phyloP scores from a whole-genome alignment of 2,888 invertebrate species.

The Strigamia transsilvanica region DNA sequence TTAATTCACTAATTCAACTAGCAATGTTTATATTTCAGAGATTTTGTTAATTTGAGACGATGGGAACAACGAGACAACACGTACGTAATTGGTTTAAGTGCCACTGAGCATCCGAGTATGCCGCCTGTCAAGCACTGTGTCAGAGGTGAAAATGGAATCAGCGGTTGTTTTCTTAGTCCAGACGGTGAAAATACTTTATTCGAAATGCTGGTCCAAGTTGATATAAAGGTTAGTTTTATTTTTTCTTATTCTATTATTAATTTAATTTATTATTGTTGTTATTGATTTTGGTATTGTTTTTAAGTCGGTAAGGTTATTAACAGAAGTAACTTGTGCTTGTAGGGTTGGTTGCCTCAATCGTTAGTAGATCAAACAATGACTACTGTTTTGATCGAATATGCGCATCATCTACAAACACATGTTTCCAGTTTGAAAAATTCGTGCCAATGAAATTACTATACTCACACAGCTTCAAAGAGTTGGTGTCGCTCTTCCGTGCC shows the following conservation, averaged over 20 bases:
- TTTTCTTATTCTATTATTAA: background rate
- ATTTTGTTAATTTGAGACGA: conserved; percentile 41
- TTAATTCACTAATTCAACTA: no score
- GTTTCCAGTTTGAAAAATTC: background rate
- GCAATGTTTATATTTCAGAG: background rate
- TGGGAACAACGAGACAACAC: background rate
- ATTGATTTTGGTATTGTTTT: no score
- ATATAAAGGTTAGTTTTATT: background rate
- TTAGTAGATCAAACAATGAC: conserved; percentile 49
- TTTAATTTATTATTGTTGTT: background rate
- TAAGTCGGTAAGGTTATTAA: background rate
- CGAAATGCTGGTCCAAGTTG: background rate
- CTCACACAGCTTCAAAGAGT: background rate
- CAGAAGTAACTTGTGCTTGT: background rate
- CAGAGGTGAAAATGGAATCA: background rate
- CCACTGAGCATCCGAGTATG: conserved; percentile 34
- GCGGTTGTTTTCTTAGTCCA: background rate
- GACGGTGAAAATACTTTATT: background rate
- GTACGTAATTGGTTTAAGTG: background rate
- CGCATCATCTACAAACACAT: background rate
- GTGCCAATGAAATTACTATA: background rate
- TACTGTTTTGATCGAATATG: conserved; percentile 24
- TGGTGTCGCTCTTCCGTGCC: background rate
- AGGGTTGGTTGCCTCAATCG: conserved; percentile 50
- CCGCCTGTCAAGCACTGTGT: background rate